Base-by-base conservation (phyloP, 2,797 vertebrate genomes). In the Hydrophis major region DNA sequence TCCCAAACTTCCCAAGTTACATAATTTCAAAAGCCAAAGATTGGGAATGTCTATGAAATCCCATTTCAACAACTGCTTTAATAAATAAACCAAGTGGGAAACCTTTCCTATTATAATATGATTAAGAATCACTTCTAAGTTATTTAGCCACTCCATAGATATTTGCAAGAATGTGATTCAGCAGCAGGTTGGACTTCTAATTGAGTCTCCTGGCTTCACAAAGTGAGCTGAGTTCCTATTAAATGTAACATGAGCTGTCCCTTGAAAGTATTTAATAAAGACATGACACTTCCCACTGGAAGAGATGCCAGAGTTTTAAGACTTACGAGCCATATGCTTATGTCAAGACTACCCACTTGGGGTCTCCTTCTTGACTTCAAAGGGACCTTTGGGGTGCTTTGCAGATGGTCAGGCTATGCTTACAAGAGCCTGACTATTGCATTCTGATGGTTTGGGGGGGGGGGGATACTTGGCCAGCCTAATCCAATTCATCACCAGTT, bases 211-310 rank as follows among this genome's bases (percentile, higher is more conserved):
- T 32, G 8, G n/a, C 37, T 88, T 53, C 61, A 10, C 13, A 92
- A 61, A 42, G 56, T 14, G 3, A 37, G 18, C 27, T 18, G n/a
- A 27, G 20, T 50, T 61, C 74, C 37, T 78, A 22, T 53, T 74
- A 59, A 69, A 28, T 22, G 63, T 14, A 47, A 47, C 14, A 4
- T 10, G 74, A 59, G 22, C 63, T 74, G 89, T 87, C 83, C 53
- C 60, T 87, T n/a, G 50, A n/a, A 93, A 90, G 47, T 28, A 37
- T 55, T 90, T 90, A 74, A 88, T 93, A 88, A 93, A 91, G 92
- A 28, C 42, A 53, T 60, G 86, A 78, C 37, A 59, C 47, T 55
- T 74, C 20, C 89, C 20, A 5, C 1, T 50, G 42, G 50, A n/a
- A 69, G 28, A 10, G 20, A 1, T 37, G 90, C 7, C 20, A 66